Evolutionary conservation across 2,113 vertebrate species (phyloP).

Genomic region (Bettongia penicillata): DNA sequence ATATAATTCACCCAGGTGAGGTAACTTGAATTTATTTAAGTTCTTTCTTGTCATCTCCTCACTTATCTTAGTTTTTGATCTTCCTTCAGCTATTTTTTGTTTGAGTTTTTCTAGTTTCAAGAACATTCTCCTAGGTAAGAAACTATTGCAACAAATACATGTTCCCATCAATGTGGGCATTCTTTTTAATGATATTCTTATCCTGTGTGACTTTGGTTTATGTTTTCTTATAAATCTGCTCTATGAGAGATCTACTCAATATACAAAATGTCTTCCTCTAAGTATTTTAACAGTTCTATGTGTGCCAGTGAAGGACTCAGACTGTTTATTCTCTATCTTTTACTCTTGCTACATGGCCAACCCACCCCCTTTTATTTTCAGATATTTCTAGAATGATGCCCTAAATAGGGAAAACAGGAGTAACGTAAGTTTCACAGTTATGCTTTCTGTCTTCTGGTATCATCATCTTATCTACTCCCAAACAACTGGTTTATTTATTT

Average conservation of each 20-base stretch:
- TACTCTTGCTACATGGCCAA: neutral
- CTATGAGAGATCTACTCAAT: neutral
- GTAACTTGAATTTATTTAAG: neutral
- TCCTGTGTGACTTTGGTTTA: neutral
- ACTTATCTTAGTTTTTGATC: neutral
- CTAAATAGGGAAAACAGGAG: neutral
- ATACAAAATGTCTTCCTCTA: neutral
- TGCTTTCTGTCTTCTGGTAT: neutral
- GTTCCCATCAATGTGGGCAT: neutral
- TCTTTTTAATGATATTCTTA: neutral
- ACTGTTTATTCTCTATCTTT: neutral
- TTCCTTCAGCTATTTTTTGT: neutral
- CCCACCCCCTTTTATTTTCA: neutral
- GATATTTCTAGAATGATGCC: neutral
- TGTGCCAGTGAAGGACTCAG: neutral
- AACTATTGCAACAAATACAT: neutral
- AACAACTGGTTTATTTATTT: neutral
- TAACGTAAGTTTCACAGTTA: neutral
- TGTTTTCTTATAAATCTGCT: neutral
- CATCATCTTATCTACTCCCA: neutral
- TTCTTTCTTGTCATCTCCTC: neutral
- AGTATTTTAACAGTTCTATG: neutral
- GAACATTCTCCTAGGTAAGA: neutral
- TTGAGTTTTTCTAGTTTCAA: neutral
- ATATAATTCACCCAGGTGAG: neutral